phyloP scores from a whole-genome alignment of 2,797 vertebrate species.

The Lycodopsis pacificus region DNA sequence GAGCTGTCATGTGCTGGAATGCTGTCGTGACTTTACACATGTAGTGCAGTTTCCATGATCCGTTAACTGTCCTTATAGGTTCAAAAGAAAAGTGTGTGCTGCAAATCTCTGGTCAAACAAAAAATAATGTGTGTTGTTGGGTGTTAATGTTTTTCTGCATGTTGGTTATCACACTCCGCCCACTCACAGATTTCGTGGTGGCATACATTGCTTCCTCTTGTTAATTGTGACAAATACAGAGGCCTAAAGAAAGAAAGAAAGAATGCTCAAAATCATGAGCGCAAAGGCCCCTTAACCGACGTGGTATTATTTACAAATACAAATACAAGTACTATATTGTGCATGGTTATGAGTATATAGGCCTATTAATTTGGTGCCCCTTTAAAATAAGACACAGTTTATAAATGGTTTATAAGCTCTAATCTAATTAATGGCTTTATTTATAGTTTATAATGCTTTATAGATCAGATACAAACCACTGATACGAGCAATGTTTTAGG shows the following conservation, averaged over 20 bases:
- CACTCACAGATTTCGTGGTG: constrained; percentile 19
- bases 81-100: constrained; percentile 2
- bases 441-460: background rate
- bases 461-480: background rate
- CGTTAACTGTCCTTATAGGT: constrained; percentile 22
- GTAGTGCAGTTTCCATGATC: constrained; percentile 42
- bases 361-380: background rate
- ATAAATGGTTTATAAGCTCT: background rate
- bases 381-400: background rate
- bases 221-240: constrained; percentile 12
- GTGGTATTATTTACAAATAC: background rate
- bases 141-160: background rate
- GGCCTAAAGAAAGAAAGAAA: background rate
- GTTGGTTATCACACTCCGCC: background rate
- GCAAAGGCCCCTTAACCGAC: too few relatives aligned
- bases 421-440: background rate
- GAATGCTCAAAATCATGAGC: background rate
- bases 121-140: background rate
- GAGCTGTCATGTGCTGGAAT: constrained; percentile 36
- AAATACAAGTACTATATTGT: background rate
- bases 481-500: background rate
- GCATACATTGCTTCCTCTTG: constrained; percentile 8
- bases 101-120: background rate
- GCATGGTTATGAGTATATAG: background rate
- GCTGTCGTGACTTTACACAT: constrained; percentile 24